Evolutionary conservation across 1,140 invertebrate species (phyloP).

Genomic region (Glomeris maerens): DNA sequence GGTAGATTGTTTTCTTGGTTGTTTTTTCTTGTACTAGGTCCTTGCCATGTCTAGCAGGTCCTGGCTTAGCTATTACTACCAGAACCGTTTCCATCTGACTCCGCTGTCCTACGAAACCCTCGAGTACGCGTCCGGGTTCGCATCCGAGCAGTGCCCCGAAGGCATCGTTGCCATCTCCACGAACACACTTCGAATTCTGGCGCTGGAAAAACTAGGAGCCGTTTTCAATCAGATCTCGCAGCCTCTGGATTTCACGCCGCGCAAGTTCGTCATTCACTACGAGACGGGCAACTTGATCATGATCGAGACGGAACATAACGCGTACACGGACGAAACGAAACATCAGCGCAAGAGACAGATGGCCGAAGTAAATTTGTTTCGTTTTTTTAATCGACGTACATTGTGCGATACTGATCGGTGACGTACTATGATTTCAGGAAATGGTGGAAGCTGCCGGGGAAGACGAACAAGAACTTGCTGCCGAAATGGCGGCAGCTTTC

Average conservation of each 20-base stretch:
- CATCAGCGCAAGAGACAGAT: slow-evolving; percentile 67
- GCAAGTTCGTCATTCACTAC: slow-evolving; percentile 85
- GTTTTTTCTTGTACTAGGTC: slow-evolving; percentile 37
- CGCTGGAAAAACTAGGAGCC: slow-evolving; percentile 92
- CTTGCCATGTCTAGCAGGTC: slow-evolving; percentile 94
- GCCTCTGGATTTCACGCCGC: slow-evolving; percentile 86
- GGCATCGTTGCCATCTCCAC: slow-evolving; percentile 98
- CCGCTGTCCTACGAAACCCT: slow-evolving; percentile 90
- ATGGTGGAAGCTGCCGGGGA: slow-evolving; percentile 92
- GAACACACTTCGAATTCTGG: slow-evolving; percentile 90
- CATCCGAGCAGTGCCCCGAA: slow-evolving; percentile 97
- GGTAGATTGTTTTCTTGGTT: neutral
- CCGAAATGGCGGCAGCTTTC: slow-evolving; percentile 93
- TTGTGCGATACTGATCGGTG: neutral
- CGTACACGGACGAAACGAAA: slow-evolving; percentile 95
- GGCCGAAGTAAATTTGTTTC: slow-evolving; percentile 39
- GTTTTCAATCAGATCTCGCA: slow-evolving; percentile 86
- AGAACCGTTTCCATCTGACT: slow-evolving; percentile 88
- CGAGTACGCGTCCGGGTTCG: slow-evolving; percentile 96
- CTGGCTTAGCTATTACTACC: slow-evolving; percentile 97
- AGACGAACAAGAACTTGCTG: slow-evolving; percentile 84
- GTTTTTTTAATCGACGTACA: slow-evolving; percentile 1
- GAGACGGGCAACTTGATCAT: slow-evolving; percentile 85
- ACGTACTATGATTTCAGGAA: slow-evolving; percentile 36
- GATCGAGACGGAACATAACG: slow-evolving; percentile 96